Percentiles rank a stretch among this genome's conserved stretches.
These are phyloP conservation scores for Ypsolopha scabrella DNA, from an alignment of 2,888 invertebrate genomes.

Conservation along the genomic window DNA sequence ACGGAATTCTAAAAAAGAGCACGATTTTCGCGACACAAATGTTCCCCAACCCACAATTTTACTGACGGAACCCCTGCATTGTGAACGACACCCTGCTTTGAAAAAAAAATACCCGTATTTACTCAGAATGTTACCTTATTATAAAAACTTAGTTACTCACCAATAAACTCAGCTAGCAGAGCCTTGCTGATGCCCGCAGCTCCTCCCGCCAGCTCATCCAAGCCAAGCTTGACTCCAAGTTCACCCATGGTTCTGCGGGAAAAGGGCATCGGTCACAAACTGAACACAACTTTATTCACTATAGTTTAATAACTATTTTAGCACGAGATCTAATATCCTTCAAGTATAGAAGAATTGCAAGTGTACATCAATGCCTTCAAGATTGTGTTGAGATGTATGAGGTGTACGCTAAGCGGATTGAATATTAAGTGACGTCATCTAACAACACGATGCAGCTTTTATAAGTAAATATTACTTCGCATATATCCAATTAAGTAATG, in stretches of 20 bases:
- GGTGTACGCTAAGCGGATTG: neutral
- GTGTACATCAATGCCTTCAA: neutral
- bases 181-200: conserved; percentile 82
- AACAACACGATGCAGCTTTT: neutral
- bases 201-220: conserved; percentile 78
- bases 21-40: too few species aligned
- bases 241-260: conserved; percentile 64
- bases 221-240: conserved; percentile 74
- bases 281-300: neutral
- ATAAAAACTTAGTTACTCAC: conserved; percentile 27
- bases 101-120: too few species aligned
- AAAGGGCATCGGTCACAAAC: neutral
- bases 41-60: too few species aligned
- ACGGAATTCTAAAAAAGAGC: too few species aligned
- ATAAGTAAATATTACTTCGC: too few species aligned
- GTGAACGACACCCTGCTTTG: too few species aligned
- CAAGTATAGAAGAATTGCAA: too few species aligned
- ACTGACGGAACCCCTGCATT: too few species aligned
- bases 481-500: too few species aligned
- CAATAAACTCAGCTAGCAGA: conserved; percentile 88
- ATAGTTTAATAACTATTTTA: neutral
- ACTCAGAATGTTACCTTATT: too few species aligned
- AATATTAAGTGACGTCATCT: neutral
- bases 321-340: too few species aligned
- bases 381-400: neutral